Evolutionary conservation across 1,140 invertebrate genomes (phyloP).

Genomic region (Melitaea cinxia): DNA sequence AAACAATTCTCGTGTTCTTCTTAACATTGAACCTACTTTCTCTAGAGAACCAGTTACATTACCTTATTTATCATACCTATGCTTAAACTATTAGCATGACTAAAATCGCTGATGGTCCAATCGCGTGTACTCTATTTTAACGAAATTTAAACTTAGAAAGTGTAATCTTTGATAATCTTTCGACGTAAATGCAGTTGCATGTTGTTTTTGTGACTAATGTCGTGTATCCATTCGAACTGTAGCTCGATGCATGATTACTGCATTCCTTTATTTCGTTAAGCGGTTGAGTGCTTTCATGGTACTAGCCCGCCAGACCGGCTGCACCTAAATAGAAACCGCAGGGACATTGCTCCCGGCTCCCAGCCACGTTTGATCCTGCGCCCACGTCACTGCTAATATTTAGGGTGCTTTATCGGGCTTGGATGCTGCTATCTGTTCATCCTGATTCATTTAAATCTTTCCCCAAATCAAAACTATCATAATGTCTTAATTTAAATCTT

Average conservation of each 20-base stretch:
- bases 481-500: too few species aligned
- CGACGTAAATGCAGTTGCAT: slow-evolving; percentile 32
- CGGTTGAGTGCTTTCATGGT: slow-evolving; percentile 67
- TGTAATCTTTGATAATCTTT: slow-evolving; percentile 22
- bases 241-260: slow-evolving; percentile 50
- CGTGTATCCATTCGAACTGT: slow-evolving; percentile 29
- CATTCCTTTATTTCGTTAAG: slow-evolving; percentile 70
- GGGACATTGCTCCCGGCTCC: slow-evolving; percentile 77
- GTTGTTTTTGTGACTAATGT: slow-evolving; percentile 14
- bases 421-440: slow-evolving; percentile 34
- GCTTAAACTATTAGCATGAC: neutral
- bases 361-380: slow-evolving; percentile 65
- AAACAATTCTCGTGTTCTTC: neutral
- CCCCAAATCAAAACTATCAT: neutral
- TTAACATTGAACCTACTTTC: neutral
- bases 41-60: neutral
- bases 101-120: neutral
- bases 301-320: slow-evolving; percentile 70
- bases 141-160: slow-evolving; percentile 19
- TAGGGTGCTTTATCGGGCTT: slow-evolving; percentile 67
- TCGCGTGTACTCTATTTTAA: slow-evolving; percentile 14
- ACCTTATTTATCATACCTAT: neutral
- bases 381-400: slow-evolving; percentile 38
- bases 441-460: slow-evolving; percentile 39
- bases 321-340: slow-evolving; percentile 81